A percentile compares a stretch with the other conserved stretches of the same genome.
Evolutionary conservation across 1,140 invertebrate genomes (phyloP).

Genomic region (Lepidotrigona ventralis): DNA sequence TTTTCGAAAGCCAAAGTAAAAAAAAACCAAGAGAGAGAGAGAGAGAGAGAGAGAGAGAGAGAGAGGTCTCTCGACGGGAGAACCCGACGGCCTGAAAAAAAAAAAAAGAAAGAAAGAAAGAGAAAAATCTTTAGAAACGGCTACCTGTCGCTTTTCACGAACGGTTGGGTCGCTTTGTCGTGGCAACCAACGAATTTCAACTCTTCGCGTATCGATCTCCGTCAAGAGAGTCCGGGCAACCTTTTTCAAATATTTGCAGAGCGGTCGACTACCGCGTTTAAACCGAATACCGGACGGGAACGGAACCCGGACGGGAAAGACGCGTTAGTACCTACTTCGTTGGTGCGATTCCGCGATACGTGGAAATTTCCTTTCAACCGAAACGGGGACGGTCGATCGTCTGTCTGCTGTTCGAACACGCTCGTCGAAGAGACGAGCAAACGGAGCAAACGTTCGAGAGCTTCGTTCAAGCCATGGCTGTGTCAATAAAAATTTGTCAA

Average conservation of each 20-base stretch:
- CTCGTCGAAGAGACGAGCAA: too few relatives aligned
- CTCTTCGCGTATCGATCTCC: slow-evolving; percentile 24
- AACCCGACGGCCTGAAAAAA: background rate
- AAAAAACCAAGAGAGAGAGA: background rate
- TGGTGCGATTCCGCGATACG: background rate
- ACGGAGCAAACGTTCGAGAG: too few relatives aligned
- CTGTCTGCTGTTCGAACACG: background rate
- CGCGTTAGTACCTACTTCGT: background rate
- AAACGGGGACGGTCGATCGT: background rate
- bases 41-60: background rate
- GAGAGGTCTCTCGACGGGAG: too few relatives aligned
- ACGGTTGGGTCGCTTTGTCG: slow-evolving; percentile 33
- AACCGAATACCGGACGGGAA: background rate
- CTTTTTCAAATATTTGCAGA: slow-evolving; percentile 53
- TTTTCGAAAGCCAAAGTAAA: slow-evolving; percentile 3
- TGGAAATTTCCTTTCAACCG: background rate
- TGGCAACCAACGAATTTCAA: background rate
- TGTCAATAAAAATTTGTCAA: too few relatives aligned
- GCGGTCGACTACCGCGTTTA: slow-evolving; percentile 7
- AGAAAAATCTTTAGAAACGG: slow-evolving; percentile 37
- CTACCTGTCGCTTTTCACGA: slow-evolving; percentile 69
- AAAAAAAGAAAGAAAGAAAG: background rate
- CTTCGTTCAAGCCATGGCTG: too few relatives aligned
- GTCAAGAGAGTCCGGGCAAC: slow-evolving; percentile 28
- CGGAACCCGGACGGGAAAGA: background rate